Evolutionary conservation across 2,113 vertebrate species (phyloP), one percentile per base, ranked within the genome.

Genomic region (Psittacus erithacus): DNA sequence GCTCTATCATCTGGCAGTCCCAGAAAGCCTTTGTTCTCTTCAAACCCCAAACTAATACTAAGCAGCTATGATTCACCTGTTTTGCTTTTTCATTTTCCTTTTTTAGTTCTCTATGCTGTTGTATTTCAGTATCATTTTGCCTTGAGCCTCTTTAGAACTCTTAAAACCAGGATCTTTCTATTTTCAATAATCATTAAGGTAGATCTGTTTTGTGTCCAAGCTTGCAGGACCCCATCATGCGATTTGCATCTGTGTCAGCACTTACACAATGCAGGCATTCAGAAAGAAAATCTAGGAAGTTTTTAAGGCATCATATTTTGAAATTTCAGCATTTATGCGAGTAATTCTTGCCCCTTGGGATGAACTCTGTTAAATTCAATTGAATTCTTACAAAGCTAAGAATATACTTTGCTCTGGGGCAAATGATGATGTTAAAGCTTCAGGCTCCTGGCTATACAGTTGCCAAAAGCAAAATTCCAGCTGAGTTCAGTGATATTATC

Each of bases 241-340:
- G 1, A 70, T 79, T 75, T 91, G 13, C 39, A 6, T 46, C 25
- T 63, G 5, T 79, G 69, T 91, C 78, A 84, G 74, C 63, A 44
- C 27, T 84, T 89, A 28, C 3, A 43, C 47, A 41, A 41, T n/a
- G 7, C 47, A 73, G n/a, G 7, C n/a, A 62, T 75, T 91, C 31
- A 29, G 59, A 77, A 13, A 47, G 20, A 80, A 47, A 29, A 43
- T 64, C 47, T 41, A 18, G 24, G 47, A 71, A 86, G 39, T 57
- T 82, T 90, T 80, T 43, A 78, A 63, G 43, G 35, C 49, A 35
- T 52, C 33, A 80, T 81, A 55, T 74, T 95, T 86, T 71, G 73
- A 85, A 84, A 81, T 84, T 78, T 88, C 88, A 86, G 64, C 88
- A 64, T 68, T 96, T 81, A 71, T 82, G 79, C 63, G 78, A 71